A percentile compares a stretch with the other conserved stretches of the same genome.
phyloP scores from a whole-genome alignment of 2,113 vertebrate species.

The Pyxicephalus adspersus region DNA sequence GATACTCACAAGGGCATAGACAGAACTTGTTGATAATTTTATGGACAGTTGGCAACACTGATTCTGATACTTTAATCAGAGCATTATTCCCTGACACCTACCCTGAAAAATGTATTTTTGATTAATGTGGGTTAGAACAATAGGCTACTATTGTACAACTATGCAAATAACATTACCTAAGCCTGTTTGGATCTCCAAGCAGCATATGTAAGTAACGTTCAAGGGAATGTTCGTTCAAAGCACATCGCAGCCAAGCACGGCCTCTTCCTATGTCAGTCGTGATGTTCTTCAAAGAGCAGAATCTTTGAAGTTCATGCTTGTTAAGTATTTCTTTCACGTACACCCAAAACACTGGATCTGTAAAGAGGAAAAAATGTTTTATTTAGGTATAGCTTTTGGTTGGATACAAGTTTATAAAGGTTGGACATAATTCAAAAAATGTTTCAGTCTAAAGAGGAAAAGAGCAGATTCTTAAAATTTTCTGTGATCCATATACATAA shows the following conservation, averaged over 20 bases:
- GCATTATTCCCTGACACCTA: not conserved
- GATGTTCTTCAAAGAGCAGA: constrained; percentile 87
- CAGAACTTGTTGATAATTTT: no score
- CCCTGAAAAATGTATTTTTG: not conserved
- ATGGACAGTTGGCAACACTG: no score
- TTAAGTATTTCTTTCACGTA: constrained; percentile 94
- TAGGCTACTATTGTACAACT: not conserved
- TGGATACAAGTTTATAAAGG: no score
- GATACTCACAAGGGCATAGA: not conserved
- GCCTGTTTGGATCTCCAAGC: constrained; percentile 83
- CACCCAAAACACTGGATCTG: constrained; percentile 94
- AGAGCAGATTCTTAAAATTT: no score
- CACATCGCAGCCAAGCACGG: constrained; percentile 94
- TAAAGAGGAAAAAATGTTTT: not conserved
- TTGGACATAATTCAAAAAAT: no score
- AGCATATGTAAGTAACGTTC: constrained; percentile 92
- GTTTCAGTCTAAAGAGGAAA: no score
- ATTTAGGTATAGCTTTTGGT: no score
- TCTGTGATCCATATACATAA: no score
- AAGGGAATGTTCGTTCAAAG: constrained; percentile 94
- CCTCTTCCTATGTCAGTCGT: constrained; percentile 86
- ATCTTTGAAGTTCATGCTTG: constrained; percentile 92
- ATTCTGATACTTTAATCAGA: not conserved
- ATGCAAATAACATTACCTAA: constrained; percentile 75
- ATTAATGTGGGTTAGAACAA: not conserved